Evolutionary conservation across 2,113 vertebrate species (phyloP).

Genomic region (Tichodroma muraria): DNA sequence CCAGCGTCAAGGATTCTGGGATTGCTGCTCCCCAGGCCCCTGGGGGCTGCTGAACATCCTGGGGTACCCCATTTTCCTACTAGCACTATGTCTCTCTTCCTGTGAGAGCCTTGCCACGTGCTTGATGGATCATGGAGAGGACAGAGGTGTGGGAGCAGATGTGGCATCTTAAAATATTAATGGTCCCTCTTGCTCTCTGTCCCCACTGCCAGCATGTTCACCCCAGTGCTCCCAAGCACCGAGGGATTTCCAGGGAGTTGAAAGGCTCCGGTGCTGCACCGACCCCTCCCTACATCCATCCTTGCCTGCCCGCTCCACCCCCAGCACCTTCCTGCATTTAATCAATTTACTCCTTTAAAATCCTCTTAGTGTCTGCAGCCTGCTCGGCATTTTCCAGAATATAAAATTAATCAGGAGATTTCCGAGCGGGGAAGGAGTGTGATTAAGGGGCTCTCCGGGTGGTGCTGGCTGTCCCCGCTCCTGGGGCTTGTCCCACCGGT

Average conservation of each 20-base stretch:
- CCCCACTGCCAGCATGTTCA: neutral
- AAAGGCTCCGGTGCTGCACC: fast-evolving
- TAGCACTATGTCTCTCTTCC: fast-evolving
- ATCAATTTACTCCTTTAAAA: slow-evolving; percentile 26
- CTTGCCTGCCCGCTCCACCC: neutral
- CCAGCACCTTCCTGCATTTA: slow-evolving; percentile 3
- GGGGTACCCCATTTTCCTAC: too few relatives aligned
- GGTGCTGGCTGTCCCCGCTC: neutral
- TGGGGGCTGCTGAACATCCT: neutral
- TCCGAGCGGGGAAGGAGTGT: neutral
- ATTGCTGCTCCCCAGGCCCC: neutral
- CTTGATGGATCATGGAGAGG: neutral
- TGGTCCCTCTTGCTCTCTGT: neutral
- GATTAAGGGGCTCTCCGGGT: neutral
- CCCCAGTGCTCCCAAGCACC: neutral
- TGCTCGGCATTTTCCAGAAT: neutral
- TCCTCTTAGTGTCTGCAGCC: neutral
- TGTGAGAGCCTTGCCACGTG: fast-evolving
- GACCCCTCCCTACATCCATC: fast-evolving
- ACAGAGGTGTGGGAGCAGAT: neutral
- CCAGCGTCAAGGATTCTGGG: neutral
- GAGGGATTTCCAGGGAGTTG: neutral
- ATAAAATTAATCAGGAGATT: slow-evolving; percentile 11
- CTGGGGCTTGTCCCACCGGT: fast-evolving
- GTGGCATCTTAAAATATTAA: neutral